Conservation (phyloP, 2,113 vertebrate species). For the Artemisiospiza belli region DNA sequence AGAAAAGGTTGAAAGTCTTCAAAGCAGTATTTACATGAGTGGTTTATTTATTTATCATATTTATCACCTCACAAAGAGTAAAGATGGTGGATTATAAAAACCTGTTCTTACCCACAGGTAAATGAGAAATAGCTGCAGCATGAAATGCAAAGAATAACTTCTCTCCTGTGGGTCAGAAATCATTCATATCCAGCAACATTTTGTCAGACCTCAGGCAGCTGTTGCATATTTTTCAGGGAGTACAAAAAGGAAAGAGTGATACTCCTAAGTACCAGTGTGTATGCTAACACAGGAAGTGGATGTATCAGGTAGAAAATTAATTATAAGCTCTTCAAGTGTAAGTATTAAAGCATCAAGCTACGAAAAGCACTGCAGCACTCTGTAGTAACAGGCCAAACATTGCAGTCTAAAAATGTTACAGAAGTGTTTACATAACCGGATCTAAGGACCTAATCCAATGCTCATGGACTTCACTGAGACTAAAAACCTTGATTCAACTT, state of each 20-base stretch:
- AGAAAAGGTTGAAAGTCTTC: not conserved
- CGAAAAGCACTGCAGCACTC: not conserved
- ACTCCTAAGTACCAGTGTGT: not conserved
- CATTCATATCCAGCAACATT: not conserved
- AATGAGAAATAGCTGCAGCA: not conserved
- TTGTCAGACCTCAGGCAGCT: not conserved
- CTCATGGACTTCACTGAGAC: not conserved
- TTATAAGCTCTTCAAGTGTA: not conserved
- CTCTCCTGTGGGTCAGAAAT: not conserved
- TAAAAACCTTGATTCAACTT: constrained; percentile 15
- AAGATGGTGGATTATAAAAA: not conserved
- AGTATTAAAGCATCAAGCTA: not conserved
- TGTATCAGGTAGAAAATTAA: not conserved
- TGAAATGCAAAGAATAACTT: not conserved
- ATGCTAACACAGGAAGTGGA: not conserved
- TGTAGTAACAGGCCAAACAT: constrained; percentile 22
- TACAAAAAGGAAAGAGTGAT: not conserved
- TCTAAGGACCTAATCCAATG: constrained; percentile 36
- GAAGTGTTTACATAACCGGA: constrained; percentile 42
- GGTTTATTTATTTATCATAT: not conserved
- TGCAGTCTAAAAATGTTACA: constrained; percentile 24
- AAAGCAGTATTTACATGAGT: not conserved
- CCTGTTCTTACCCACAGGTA: not conserved
- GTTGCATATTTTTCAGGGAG: not conserved
- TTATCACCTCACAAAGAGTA: not conserved